Evolutionary conservation across 2,888 invertebrate genomes (phyloP), one percentile per base, ranked within the genome.

Genomic region (Morpho deidamia): DNA sequence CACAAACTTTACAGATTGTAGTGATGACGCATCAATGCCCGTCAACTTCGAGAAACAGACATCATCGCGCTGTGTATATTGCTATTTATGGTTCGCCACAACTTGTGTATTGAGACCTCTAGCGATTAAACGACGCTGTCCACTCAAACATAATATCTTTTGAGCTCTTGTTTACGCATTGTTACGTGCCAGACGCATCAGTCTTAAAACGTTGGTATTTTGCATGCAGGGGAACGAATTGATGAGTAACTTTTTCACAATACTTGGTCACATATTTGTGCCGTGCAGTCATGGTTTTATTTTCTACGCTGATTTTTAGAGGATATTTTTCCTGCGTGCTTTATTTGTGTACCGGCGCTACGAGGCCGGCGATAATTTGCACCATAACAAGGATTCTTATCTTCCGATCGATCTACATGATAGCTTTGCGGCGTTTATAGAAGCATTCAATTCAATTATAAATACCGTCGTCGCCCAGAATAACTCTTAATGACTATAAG

Each of bases 361-460:
- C 14, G 34, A 38, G 44, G 60, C 48, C 50, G 56, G 55, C 56
- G 55, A 78, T 75, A 72, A 74, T 71, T 81, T 78, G 67, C 68
- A 68, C 68, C 63, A 65, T 72, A 78, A 74, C 72, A 71, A 69
- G 67, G 67, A 67, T 61, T 59, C 62, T 69, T 80, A 85, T 86
- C 86, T 69, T 44, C 60, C 60, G 84, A 86, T 85, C 72, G 67
- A 85, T 85, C 83, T 71, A 58, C 40, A 51, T 64, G 85, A 88
- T 87, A 84, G 71, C 68, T 67, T 62, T 66, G 72, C 71, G 72
- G 78, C 71, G 72, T 67, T 72, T 72, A 72, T 73, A 69, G 79
- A 74, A 72, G 80, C 81, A 85, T 86, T 86, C 85, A 85, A 86
- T 87, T 86, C 85, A 86, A 84, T 84, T 83, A 83, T 79, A 77